A percentile compares a stretch with the other conserved stretches of the same genome.
Conservation (phyloP, 1,140 invertebrate genomes). For the Theocolax elegans region DNA sequence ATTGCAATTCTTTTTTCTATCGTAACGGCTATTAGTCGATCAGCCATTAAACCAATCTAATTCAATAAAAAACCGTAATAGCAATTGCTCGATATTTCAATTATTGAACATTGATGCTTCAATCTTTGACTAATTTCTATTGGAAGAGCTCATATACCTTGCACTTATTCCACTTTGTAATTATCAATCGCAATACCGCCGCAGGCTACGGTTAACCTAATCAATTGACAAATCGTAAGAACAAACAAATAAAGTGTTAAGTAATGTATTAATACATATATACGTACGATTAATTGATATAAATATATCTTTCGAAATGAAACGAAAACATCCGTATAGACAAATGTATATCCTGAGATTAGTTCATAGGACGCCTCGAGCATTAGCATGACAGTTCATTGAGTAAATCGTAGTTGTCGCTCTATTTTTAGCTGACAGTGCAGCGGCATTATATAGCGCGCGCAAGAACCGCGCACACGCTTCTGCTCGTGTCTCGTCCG, state of each 20-base stretch:
- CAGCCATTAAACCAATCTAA: background rate
- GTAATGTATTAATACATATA: no score
- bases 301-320: no score
- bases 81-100: conserved; percentile 23
- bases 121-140: no score
- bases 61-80: conserved; percentile 30
- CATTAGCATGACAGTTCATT: conserved; percentile 28
- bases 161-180: no score
- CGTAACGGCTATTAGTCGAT: no score
- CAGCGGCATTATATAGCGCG: background rate
- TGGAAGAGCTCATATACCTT: no score
- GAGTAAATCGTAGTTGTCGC: conserved; percentile 22
- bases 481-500: conserved; percentile 13
- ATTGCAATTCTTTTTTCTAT: background rate
- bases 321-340: background rate
- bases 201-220: no score
- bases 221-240: no score
- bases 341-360: conserved; percentile 3
- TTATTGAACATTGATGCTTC: no score
- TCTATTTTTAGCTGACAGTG: conserved; percentile 29
- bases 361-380: conserved; percentile 2
- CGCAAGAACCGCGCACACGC: background rate
- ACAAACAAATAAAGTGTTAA: no score
- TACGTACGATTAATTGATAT: no score
- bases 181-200: no score